Evolutionary conservation across 64 coral and sea anemone genomes (phyloP).

Genomic region (Anthopleura sola): DNA sequence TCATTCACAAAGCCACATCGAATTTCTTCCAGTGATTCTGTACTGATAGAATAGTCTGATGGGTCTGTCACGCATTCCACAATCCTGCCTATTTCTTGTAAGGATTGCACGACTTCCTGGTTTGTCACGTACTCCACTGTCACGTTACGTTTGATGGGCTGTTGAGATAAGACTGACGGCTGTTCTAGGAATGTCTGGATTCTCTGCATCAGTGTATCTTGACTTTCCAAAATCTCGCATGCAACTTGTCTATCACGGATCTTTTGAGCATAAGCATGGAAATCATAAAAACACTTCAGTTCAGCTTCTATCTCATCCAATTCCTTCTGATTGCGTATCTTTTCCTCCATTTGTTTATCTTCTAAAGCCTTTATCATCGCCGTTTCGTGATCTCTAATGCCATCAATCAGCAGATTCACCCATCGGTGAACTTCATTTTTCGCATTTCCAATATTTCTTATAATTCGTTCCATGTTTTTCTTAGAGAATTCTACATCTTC

Average conservation of each 20-base stretch:
- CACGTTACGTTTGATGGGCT: conserved; percentile 9
- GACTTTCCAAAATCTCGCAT: background rate
- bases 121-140: background rate
- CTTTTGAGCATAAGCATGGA: background rate
- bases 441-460: background rate
- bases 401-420: background rate
- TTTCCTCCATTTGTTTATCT: background rate
- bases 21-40: background rate
- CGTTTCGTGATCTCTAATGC: background rate
- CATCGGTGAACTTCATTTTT: background rate
- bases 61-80: conserved; percentile 16
- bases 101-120: conserved; percentile 5
- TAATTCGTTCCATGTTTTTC: background rate
- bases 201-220: background rate
- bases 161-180: background rate
- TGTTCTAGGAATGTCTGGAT: background rate
- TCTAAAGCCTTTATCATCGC: background rate
- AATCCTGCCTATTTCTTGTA: conserved; percentile 2
- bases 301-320: background rate
- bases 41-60: background rate
- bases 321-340: background rate
- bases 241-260: background rate
- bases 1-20: conserved; percentile 14
- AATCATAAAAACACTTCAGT: background rate
- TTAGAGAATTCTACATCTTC: background rate